These are phyloP conservation scores for Pristionchus entomophagus DNA, from an alignment of 2,888 invertebrate genomes.

Conservation along the genomic window DNA sequence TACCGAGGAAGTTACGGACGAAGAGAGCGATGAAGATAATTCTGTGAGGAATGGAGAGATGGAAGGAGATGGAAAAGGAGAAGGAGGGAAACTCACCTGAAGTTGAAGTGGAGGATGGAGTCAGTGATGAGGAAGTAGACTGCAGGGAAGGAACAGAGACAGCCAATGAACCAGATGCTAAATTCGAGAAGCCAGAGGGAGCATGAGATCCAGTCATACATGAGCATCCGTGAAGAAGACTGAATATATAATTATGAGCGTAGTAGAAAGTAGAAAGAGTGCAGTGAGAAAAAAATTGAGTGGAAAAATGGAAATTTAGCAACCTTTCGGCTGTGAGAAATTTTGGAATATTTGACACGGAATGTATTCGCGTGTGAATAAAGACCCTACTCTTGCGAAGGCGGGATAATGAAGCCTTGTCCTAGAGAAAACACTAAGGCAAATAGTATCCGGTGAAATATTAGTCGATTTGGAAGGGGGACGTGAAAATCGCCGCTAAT, in stretches of 20 bases:
- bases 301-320: not conserved
- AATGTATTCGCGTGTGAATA: constrained; percentile 11
- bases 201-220: constrained; percentile 43
- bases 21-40: constrained; percentile 4
- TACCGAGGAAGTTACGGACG: constrained; percentile 17
- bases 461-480: not conserved
- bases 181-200: constrained; percentile 9
- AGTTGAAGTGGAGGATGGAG: constrained; percentile 20
- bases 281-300: not conserved
- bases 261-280: not conserved
- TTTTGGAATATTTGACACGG: not conserved
- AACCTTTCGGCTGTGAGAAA: not conserved
- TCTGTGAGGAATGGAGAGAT: not conserved
- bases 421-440: not conserved
- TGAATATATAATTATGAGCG: not conserved
- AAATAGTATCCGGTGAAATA: not conserved
- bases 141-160: not conserved
- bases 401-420: not conserved
- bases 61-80: not conserved
- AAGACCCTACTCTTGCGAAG: not conserved
- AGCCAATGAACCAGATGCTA: not conserved
- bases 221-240: not conserved
- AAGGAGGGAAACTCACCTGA: not conserved
- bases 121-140: not conserved
- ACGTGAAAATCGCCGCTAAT: constrained; percentile 1